These are phyloP conservation scores for Triops longicaudatus DNA, from an alignment of 1,140 invertebrate species.

Conservation along the genomic window DNA sequence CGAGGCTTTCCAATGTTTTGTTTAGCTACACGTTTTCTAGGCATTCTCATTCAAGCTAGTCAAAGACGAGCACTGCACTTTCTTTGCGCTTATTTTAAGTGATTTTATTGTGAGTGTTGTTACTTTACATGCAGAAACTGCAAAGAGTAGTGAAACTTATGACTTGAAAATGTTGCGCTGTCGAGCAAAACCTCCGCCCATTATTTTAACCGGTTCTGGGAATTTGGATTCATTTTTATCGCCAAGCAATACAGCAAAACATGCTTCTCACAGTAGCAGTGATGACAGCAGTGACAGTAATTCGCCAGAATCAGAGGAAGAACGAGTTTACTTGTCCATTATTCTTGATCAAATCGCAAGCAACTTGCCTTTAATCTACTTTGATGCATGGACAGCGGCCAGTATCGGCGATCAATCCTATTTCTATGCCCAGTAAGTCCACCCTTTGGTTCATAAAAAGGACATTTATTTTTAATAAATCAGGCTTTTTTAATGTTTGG, in stretches of 20 bases:
- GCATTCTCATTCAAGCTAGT: no score
- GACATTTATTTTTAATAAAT: background rate
- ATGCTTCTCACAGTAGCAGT: background rate
- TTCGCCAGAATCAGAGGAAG: background rate
- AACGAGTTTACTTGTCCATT: background rate
- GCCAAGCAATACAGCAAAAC: background rate
- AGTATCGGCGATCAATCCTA: background rate
- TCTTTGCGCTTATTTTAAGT: no score
- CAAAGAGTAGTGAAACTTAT: background rate
- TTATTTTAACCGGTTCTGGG: background rate
- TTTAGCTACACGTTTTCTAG: no score
- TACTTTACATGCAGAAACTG: background rate
- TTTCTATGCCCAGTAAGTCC: background rate
- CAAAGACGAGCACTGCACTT: no score
- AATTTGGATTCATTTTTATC: background rate
- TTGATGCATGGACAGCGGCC: conserved; percentile 2
- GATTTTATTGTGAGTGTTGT: background rate
- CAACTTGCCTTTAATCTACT: background rate
- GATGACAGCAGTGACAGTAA: background rate
- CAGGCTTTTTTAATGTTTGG: background rate
- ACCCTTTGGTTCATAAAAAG: background rate
- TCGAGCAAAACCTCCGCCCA: background rate
- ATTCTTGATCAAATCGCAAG: background rate
- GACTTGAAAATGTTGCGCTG: background rate
- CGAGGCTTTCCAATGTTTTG: no score